A percentile compares a stretch with the other conserved stretches of the same genome.
Conservation (phyloP, 1,140 invertebrate genomes). For the Brachionus koreanus region DNA sequence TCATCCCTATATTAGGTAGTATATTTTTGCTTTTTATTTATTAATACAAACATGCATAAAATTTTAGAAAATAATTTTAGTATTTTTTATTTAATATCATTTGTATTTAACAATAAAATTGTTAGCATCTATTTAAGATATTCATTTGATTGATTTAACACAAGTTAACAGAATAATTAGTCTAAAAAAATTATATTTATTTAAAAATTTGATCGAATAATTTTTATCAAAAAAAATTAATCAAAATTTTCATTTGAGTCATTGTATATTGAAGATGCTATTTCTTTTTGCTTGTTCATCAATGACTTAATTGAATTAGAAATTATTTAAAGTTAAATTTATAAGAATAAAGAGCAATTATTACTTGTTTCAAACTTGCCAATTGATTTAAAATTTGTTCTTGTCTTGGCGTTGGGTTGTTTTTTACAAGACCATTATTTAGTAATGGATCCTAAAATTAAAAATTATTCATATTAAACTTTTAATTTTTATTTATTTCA, state of each 20-base stretch:
- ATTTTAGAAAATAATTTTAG: no score
- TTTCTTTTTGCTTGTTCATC: slow-evolving; percentile 29
- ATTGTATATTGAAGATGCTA: not conserved
- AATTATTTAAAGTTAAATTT: not conserved
- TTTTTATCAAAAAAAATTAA: not conserved
- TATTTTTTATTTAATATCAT: no score
- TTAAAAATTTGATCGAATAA: not conserved
- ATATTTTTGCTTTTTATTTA: no score
- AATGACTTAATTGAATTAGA: not conserved
- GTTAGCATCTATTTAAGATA: no score
- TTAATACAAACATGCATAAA: no score
- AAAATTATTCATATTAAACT: slow-evolving; percentile 14
- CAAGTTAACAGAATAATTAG: no score
- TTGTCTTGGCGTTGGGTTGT: slow-evolving; percentile 54
- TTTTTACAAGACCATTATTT: slow-evolving; percentile 52
- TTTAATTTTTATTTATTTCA: no score
- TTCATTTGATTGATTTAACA: no score
- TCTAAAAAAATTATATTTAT: not conserved
- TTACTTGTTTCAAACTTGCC: slow-evolving; percentile 53
- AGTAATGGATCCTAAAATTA: slow-evolving; percentile 52
- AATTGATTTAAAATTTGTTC: slow-evolving; percentile 54
- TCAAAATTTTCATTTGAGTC: slow-evolving; percentile 11
- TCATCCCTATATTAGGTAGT: no score
- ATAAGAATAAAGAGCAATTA: not conserved
- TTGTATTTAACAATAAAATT: no score